Evolutionary conservation across 2,113 vertebrate species (phyloP).

Genomic region (Halichoerus grypus): DNA sequence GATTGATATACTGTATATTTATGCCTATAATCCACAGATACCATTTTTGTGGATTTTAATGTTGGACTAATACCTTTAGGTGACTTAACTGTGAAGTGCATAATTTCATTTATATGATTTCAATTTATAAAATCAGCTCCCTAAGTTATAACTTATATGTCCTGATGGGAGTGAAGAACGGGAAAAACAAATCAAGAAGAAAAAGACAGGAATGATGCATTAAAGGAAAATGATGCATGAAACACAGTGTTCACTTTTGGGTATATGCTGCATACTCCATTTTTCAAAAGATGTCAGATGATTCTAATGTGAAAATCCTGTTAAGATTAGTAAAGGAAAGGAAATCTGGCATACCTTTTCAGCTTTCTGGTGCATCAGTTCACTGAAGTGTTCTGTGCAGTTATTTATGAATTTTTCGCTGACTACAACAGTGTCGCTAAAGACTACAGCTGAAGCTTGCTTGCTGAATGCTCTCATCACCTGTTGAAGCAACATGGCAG

Average conservation of each 20-base stretch:
- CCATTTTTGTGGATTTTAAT: not conserved
- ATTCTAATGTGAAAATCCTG: not conserved
- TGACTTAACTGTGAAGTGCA: not conserved
- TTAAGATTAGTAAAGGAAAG: not conserved
- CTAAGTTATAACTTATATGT: slow-evolving; percentile 18
- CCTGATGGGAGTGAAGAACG: not conserved
- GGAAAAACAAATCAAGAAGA: slow-evolving; percentile 22
- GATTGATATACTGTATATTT: not conserved
- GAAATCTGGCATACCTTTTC: slow-evolving; percentile 90
- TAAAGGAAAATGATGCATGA: not conserved
- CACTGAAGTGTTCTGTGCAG: slow-evolving; percentile 91
- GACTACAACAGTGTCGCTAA: slow-evolving; percentile 92
- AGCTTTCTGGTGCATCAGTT: slow-evolving; percentile 95
- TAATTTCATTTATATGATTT: slow-evolving; percentile 56
- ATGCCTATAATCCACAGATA: not conserved
- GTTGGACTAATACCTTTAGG: not conserved
- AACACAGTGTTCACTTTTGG: not conserved
- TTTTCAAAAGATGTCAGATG: slow-evolving; percentile 21
- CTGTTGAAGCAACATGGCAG: slow-evolving; percentile 93
- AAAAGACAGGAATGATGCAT: not conserved
- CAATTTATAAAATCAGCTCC: slow-evolving; percentile 27
- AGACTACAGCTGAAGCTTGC: slow-evolving; percentile 89
- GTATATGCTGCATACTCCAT: not conserved
- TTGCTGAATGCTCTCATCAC: slow-evolving; percentile 92
- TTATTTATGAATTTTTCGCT: slow-evolving; percentile 95